These are phyloP conservation scores for Diachasma alloeum DNA, from an alignment of 1,140 invertebrate genomes.

Conservation along the genomic window DNA sequence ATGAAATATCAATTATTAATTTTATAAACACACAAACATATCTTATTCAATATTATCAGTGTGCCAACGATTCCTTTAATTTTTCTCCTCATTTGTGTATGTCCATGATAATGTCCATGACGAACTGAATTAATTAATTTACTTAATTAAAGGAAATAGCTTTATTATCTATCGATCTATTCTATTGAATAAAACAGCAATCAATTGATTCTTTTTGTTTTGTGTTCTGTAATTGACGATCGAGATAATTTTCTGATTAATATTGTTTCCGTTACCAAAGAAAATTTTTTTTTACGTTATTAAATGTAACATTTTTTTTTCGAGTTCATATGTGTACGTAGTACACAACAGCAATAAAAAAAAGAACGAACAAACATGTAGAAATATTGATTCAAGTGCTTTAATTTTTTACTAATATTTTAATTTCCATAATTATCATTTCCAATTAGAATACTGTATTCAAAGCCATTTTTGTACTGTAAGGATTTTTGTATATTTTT, in stretches of 20 bases:
- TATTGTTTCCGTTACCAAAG: slow-evolving; percentile 50
- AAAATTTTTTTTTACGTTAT: slow-evolving; percentile 38
- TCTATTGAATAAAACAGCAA: neutral
- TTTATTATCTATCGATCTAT: neutral
- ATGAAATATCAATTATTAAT: slow-evolving; percentile 19
- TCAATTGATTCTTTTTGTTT: neutral
- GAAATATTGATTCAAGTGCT: slow-evolving; percentile 39
- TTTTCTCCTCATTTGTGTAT: slow-evolving; percentile 17
- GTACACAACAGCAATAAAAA: neutral
- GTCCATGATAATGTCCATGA: neutral
- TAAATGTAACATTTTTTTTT: slow-evolving; percentile 7
- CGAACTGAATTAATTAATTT: neutral
- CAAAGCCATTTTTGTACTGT: slow-evolving; percentile 6
- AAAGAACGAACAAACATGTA: neutral
- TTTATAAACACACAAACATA: slow-evolving; percentile 22
- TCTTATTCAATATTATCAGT: slow-evolving; percentile 54
- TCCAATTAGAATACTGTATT: slow-evolving; percentile 32
- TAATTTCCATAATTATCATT: slow-evolving; percentile 28
- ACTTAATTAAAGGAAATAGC: neutral
- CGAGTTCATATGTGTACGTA: slow-evolving; percentile 41
- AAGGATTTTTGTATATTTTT: slow-evolving; percentile 14
- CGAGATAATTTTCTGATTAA: neutral
- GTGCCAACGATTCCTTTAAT: slow-evolving; percentile 56
- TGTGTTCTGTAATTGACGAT: slow-evolving; percentile 2
- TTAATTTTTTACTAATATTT: slow-evolving; percentile 41